A percentile compares a stretch with the other conserved stretches of the same genome.
Conservation (phyloP, 2,113 vertebrate species). For the Tringa solitaria region DNA sequence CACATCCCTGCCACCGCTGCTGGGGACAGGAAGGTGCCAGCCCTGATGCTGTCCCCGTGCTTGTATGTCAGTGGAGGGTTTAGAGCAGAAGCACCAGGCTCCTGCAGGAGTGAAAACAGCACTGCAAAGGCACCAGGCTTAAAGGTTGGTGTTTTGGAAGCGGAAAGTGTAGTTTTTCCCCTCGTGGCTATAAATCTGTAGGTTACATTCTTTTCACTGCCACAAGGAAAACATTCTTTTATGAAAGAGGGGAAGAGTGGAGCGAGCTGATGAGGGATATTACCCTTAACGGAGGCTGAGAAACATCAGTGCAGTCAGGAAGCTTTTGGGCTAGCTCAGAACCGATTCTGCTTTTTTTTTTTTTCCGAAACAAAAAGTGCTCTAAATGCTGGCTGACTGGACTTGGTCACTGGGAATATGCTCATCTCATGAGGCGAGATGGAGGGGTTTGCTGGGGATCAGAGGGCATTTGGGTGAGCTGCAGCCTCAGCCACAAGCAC, state of each 20-base stretch:
- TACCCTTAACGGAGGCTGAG: not conserved
- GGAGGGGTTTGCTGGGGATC: fast-evolving
- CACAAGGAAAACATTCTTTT: not conserved
- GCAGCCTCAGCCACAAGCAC: fast-evolving
- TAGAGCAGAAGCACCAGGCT: not conserved
- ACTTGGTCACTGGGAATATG: fast-evolving
- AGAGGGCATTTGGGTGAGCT: not conserved
- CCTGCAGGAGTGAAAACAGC: not conserved
- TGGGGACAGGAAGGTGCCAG: not conserved
- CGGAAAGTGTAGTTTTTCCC: not conserved
- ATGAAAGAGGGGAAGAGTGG: not conserved
- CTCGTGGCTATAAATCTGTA: not conserved
- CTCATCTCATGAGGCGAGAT: fast-evolving
- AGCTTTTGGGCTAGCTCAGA: not conserved
- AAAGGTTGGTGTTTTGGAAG: not conserved
- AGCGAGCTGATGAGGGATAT: not conserved
- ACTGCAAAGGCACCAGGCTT: not conserved
- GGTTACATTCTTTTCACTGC: not conserved
- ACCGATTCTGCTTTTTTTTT: not conserved
- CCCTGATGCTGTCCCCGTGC: fast-evolving
- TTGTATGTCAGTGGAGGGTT: not conserved
- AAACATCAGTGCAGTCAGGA: fast-evolving
- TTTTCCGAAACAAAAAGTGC: not conserved
- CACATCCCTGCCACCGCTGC: not conserved
- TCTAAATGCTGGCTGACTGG: not conserved